These are phyloP conservation scores for Drosophila santomea DNA, from an alignment of 1,140 invertebrate species.

Conservation along the genomic window DNA sequence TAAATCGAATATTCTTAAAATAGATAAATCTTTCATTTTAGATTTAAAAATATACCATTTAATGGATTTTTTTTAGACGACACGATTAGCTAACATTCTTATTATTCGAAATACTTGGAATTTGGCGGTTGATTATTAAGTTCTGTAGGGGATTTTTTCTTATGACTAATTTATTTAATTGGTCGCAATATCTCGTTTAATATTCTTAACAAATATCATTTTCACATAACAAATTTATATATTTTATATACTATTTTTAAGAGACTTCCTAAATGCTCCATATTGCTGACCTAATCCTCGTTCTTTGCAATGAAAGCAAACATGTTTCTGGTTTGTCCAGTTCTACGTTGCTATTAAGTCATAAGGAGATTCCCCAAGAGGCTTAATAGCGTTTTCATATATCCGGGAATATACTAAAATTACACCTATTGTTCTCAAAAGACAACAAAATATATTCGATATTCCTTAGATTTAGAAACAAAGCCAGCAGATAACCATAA, in stretches of 20 bases:
- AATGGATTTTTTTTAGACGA: no score
- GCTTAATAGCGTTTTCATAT: background rate
- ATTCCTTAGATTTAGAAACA: background rate
- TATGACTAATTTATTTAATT: background rate
- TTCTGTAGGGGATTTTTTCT: background rate
- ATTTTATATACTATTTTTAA: background rate
- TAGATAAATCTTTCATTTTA: background rate
- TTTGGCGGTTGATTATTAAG: background rate
- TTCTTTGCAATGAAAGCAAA: background rate
- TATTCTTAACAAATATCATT: no score
- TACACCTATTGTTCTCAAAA: background rate
- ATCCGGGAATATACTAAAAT: background rate
- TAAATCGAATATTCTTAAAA: conserved; percentile 24
- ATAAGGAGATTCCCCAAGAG: background rate
- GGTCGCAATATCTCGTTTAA: background rate
- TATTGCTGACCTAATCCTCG: background rate
- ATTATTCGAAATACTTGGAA: background rate
- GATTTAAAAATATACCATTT: no score
- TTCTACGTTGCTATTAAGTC: background rate
- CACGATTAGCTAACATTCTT: background rate
- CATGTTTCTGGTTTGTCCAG: conserved; percentile 2
- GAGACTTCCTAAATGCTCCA: background rate
- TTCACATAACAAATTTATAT: background rate
- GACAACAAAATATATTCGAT: background rate
- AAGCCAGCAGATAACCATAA: no score